Base-by-base conservation (phyloP, 2,797 vertebrate genomes). In the Eulemur rubriventer region DNA sequence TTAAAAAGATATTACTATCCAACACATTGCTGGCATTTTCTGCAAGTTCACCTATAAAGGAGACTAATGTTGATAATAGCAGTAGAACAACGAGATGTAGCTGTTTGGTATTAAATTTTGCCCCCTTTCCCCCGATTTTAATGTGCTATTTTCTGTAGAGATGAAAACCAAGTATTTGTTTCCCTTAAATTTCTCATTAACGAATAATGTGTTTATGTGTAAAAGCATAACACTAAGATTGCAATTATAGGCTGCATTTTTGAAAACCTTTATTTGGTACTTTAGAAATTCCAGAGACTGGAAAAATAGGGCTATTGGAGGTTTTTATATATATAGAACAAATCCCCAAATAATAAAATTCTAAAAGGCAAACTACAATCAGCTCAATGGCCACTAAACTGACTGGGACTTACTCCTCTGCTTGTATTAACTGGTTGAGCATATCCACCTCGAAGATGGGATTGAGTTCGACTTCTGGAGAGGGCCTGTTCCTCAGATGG, bases 361-460 rank as follows among this genome's bases (percentile, higher is more conserved):
- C 14, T 20, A 41, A 91, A 52, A 65, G 1, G 8, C 10, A 81
- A 50, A 85, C 33, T 24, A 13, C 30, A 38, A 59, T 30, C 2
- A 16, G 22, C 11, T 33, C 18, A 85, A 67, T 18, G 63, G 14
- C 24, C 4, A 4, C 3, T 33, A 5, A 33, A 30, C 2, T 20
- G 26, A 2, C 30, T 72, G 59, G n/a, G 61, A n/a, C 11, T 76
- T 48, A 22, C 0, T 67, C 35, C 9, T 70, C 14, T 41, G 33
- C 46, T 86, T 70, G 16, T 46, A 16, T 30, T 43, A 46, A 30
- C 2, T 43, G 30, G 16, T 22, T 79, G 24, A 38, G 61, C 4
- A 0, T 1, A 0, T 55, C 0, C 2, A 8, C 33, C 7, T 91
- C 2, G 48, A 30, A 24, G 11, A 14, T 0, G 41, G 17, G 38